phyloP scores from a whole-genome alignment of 2,797 vertebrate species.

The Leuciscus waleckii region DNA sequence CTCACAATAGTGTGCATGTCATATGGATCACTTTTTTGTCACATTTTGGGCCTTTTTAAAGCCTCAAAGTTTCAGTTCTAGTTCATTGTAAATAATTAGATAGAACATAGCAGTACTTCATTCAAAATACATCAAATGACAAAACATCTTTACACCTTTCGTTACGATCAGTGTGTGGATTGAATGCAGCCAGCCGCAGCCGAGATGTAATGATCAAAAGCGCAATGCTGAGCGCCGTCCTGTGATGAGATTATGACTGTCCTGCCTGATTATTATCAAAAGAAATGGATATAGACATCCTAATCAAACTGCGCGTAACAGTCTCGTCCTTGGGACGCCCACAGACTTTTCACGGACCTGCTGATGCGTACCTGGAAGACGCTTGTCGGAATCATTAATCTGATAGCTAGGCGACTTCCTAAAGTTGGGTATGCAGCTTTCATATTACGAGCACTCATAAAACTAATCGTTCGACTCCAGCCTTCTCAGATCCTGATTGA shows the following conservation, averaged over 20 bases:
- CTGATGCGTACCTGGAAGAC: too few relatives aligned
- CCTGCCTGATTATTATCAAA: slow-evolving; percentile 20
- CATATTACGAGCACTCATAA: neutral
- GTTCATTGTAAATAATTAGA: neutral
- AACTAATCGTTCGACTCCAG: neutral
- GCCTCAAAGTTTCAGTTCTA: neutral
- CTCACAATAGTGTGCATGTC: too few relatives aligned
- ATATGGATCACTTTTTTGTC: neutral
- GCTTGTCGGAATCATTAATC: neutral
- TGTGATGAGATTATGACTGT: neutral
- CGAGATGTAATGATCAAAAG: slow-evolving; percentile 11
- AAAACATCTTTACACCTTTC: neutral
- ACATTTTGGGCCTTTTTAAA: neutral
- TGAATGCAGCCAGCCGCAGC: neutral
- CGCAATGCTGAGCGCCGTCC: neutral
- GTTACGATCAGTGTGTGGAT: neutral
- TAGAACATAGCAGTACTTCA: neutral
- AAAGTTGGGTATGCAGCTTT: neutral
- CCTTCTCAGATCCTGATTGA: neutral
- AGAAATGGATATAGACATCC: neutral
- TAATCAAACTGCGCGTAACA: neutral
- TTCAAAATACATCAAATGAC: neutral
- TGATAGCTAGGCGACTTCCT: neutral
- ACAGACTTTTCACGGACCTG: neutral
- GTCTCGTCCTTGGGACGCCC: neutral